These are phyloP conservation scores for Zoanthus sociatus DNA, from an alignment of 92 coral and sea anemone genomes.

Conservation along the genomic window DNA sequence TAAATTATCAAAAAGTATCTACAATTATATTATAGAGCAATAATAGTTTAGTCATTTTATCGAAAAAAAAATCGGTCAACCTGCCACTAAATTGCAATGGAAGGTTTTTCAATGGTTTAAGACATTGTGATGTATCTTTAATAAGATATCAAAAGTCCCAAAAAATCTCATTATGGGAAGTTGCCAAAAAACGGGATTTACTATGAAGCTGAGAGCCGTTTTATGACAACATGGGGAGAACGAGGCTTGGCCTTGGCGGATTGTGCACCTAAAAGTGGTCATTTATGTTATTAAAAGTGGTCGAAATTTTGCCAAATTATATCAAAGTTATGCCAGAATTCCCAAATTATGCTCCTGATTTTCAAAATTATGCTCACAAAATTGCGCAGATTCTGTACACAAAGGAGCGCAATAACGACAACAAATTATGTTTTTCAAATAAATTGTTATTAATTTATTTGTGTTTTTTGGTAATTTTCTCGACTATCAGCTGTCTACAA, in stretches of 20 bases:
- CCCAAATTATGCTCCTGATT: too few relatives aligned
- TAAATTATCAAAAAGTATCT: too few relatives aligned
- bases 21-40: too few relatives aligned
- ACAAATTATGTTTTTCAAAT: slow-evolving; percentile 44
- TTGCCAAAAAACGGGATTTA: slow-evolving; percentile 22
- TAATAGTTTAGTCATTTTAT: too few relatives aligned
- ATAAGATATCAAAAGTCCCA: slow-evolving; percentile 67
- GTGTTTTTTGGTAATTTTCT: slow-evolving; percentile 49
- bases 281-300: too few relatives aligned
- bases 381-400: not conserved
- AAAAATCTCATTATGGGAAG: slow-evolving; percentile 50
- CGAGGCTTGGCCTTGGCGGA: slow-evolving; percentile 36
- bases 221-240: slow-evolving; percentile 9
- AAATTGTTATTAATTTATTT: slow-evolving; percentile 20
- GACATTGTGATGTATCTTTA: slow-evolving; percentile 11
- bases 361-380: too few relatives aligned
- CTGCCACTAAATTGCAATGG: slow-evolving; percentile 60
- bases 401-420: slow-evolving; percentile 49
- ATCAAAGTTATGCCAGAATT: not conserved
- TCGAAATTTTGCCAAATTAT: slow-evolving; percentile 29
- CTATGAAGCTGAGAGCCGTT: not conserved
- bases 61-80: slow-evolving; percentile 50
- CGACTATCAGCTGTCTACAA: slow-evolving; percentile 42
- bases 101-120: slow-evolving; percentile 65
- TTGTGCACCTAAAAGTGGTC: slow-evolving; percentile 37